Evolutionary conservation across 2,888 invertebrate genomes (phyloP).

Genomic region (Parnassius orleans): DNA sequence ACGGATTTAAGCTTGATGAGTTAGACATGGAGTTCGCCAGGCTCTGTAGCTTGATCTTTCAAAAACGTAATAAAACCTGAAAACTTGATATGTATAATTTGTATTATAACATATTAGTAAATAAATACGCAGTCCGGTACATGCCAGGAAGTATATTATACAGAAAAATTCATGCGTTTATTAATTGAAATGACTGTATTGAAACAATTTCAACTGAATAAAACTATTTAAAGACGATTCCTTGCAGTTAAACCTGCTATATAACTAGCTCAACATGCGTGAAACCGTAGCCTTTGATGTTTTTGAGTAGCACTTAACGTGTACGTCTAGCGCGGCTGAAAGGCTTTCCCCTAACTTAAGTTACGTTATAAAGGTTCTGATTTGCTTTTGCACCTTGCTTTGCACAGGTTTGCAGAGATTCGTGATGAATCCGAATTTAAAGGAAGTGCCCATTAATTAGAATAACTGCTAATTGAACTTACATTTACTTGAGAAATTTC

Average conservation of each 20-base stretch:
- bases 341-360: slow-evolving; percentile 53
- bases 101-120: too few species aligned
- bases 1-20: too few species aligned
- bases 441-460: slow-evolving; percentile 21
- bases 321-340: slow-evolving; percentile 61
- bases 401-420: slow-evolving; percentile 27
- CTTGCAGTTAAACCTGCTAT: slow-evolving; percentile 24
- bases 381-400: slow-evolving; percentile 65
- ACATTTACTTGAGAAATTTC: neutral
- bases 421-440: slow-evolving; percentile 17
- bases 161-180: too few species aligned
- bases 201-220: slow-evolving; percentile 17
- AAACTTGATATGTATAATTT: too few species aligned
- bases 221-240: slow-evolving; percentile 27
- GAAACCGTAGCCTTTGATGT: slow-evolving; percentile 59
- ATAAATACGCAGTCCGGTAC: too few species aligned
- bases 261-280: slow-evolving; percentile 28
- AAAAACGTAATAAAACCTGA: too few species aligned
- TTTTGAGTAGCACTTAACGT: slow-evolving; percentile 60
- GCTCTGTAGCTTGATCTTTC: too few species aligned
- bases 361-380: slow-evolving; percentile 69
- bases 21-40: too few species aligned
- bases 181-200: too few species aligned
- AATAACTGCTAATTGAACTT: slow-evolving; percentile 20
- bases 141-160: too few species aligned